These are phyloP conservation scores for Xiphias gladius DNA, from an alignment of 2,113 vertebrate species.

Conservation along the genomic window DNA sequence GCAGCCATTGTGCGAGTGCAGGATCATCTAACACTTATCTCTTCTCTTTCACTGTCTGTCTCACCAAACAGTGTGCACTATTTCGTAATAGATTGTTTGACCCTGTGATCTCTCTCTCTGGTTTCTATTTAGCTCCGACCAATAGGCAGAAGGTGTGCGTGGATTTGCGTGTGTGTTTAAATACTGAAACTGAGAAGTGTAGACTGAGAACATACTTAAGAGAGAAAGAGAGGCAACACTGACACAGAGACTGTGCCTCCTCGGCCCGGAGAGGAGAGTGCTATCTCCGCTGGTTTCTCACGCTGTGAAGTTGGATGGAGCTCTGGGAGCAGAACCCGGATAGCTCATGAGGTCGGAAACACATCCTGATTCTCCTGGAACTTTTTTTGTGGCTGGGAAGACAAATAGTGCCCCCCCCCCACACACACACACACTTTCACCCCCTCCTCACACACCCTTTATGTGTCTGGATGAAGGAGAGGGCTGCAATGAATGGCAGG, in stretches of 20 bases:
- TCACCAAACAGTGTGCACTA: conserved; percentile 52
- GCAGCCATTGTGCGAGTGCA: conserved; percentile 49
- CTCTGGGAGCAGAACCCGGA: conserved; percentile 81
- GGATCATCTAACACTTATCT: conserved; percentile 56
- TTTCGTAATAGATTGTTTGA: conserved; percentile 56
- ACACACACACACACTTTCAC: not conserved
- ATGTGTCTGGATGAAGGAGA: conserved; percentile 82
- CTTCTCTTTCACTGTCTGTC: conserved; percentile 33
- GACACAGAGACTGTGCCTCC: conserved; percentile 46
- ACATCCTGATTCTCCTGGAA: conserved; percentile 83
- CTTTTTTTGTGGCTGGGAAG: conserved; percentile 83
- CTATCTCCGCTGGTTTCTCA: conserved; percentile 80
- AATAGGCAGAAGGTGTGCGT: conserved; percentile 62
- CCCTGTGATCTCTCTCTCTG: conserved; percentile 37
- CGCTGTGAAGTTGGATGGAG: conserved; percentile 79
- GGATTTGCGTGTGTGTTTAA: conserved; percentile 55
- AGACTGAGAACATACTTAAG: conserved; percentile 72
- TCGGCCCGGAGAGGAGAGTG: conserved; percentile 72
- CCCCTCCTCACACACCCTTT: conserved; percentile 72
- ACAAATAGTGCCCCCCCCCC: conserved; percentile 80
- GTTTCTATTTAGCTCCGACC: conserved; percentile 57
- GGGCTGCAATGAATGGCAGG: conserved; percentile 82
- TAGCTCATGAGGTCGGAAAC: conserved; percentile 84
- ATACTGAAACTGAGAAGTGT: conserved; percentile 36
- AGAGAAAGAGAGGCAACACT: conserved; percentile 44